Percentiles rank a stretch among this genome's conserved stretches.
These are phyloP conservation scores for Nymphalis c-album DNA, from an alignment of 2,888 invertebrate species.

Conservation along the genomic window DNA sequence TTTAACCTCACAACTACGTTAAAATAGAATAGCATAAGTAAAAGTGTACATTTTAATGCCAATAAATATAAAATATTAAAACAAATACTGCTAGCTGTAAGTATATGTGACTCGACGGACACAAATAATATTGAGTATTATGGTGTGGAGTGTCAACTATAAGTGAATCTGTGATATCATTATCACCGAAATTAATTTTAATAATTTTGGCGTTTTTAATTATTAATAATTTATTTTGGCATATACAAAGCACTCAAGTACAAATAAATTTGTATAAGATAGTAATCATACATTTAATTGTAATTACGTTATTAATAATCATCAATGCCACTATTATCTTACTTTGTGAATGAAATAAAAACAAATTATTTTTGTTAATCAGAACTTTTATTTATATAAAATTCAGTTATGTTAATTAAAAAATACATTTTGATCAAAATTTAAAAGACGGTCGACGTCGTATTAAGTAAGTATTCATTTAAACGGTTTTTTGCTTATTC, in stretches of 20 bases:
- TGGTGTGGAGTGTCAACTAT: slow-evolving; percentile 33
- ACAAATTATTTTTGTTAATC: slow-evolving; percentile 71
- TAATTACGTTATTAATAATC: slow-evolving; percentile 45
- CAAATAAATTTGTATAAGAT: slow-evolving; percentile 53
- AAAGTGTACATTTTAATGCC: slow-evolving; percentile 23
- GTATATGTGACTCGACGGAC: slow-evolving; percentile 26
- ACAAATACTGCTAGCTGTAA: slow-evolving; percentile 13
- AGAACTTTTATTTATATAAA: slow-evolving; percentile 55
- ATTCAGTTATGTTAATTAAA: slow-evolving; percentile 23
- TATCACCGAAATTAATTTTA: slow-evolving; percentile 39
- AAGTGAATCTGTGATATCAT: slow-evolving; percentile 45
- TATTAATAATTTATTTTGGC: slow-evolving; percentile 32
- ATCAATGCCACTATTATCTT: slow-evolving; percentile 51
- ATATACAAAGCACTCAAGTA: slow-evolving; percentile 68
- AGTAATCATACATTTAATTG: slow-evolving; percentile 39
- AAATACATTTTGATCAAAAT: slow-evolving; percentile 15
- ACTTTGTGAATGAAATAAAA: slow-evolving; percentile 65
- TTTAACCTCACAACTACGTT: slow-evolving; percentile 17
- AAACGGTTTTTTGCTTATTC: not conserved
- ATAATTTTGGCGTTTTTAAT: slow-evolving; percentile 28
- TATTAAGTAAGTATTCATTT: not conserved
- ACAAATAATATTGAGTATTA: slow-evolving; percentile 13
- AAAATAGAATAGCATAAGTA: slow-evolving; percentile 8
- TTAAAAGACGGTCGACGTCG: not conserved
- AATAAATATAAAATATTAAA: slow-evolving; percentile 24